Evolutionary conservation across 2,113 vertebrate genomes (phyloP).

Genomic region (Elaphurus davidianus): DNA sequence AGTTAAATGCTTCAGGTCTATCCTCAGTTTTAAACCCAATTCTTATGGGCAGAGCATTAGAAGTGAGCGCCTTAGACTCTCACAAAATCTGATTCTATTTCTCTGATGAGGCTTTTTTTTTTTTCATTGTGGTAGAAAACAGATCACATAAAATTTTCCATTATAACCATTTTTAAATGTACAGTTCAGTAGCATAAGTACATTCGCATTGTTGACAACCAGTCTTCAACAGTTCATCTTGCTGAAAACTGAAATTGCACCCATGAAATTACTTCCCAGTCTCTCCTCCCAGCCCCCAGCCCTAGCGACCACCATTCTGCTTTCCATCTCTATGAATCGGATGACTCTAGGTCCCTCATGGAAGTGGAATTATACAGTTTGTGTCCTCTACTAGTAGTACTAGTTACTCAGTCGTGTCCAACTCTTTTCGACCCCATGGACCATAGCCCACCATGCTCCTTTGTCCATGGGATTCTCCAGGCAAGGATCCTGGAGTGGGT

Average conservation of each 20-base stretch:
- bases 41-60: not conserved
- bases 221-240: not conserved
- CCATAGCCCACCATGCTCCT: not conserved
- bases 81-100: not conserved
- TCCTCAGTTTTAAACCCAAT: not conserved
- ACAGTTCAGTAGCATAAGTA: not conserved
- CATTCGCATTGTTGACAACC: not conserved
- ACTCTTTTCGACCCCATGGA: not conserved
- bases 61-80: not conserved
- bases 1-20: not conserved
- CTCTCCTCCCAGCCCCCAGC: accelerated
- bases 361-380: not conserved
- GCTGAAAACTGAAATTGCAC: not conserved
- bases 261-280: not conserved
- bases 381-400: not conserved
- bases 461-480: not conserved
- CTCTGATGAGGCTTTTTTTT: not conserved
- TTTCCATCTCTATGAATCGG: not conserved
- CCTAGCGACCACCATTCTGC: not conserved
- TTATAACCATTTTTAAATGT: not conserved
- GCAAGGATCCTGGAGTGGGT: not conserved
- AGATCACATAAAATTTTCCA: not conserved
- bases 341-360: not conserved
- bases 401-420: not conserved
- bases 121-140: not conserved